Evolutionary conservation across 2,113 vertebrate species (phyloP).

Genomic region (Melanerpes aurifrons): DNA sequence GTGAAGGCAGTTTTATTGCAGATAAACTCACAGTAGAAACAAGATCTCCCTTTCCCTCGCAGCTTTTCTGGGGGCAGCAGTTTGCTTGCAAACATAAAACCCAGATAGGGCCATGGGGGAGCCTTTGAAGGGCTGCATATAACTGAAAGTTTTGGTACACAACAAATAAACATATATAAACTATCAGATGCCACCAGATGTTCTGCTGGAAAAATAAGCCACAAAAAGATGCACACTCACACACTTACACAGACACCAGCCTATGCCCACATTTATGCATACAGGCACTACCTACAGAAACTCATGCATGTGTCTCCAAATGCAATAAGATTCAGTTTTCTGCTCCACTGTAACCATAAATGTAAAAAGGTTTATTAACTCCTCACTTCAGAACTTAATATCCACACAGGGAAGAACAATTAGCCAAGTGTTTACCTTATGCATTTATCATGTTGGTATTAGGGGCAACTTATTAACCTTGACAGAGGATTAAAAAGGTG

Average conservation of each 20-base stretch:
- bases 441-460: background rate
- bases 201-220: background rate
- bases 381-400: background rate
- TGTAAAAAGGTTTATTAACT: background rate
- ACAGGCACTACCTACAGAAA: background rate
- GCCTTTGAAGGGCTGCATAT: background rate
- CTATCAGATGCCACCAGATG: background rate
- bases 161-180: background rate
- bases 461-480: background rate
- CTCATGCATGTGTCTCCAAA: rapidly evolving
- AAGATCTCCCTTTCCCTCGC: background rate
- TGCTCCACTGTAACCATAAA: background rate
- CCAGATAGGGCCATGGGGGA: background rate
- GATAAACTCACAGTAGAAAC: conserved; percentile 5
- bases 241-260: background rate
- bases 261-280: background rate
- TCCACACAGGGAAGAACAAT: background rate
- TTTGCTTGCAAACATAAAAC: background rate
- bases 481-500: background rate
- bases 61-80: background rate
- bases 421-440: background rate
- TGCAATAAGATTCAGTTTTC: background rate
- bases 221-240: background rate
- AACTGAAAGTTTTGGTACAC: background rate
- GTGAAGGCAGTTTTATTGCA: background rate